Base-by-base conservation (phyloP, 2,888 invertebrate genomes). In the Scelioninae gen. 1 region DNA sequence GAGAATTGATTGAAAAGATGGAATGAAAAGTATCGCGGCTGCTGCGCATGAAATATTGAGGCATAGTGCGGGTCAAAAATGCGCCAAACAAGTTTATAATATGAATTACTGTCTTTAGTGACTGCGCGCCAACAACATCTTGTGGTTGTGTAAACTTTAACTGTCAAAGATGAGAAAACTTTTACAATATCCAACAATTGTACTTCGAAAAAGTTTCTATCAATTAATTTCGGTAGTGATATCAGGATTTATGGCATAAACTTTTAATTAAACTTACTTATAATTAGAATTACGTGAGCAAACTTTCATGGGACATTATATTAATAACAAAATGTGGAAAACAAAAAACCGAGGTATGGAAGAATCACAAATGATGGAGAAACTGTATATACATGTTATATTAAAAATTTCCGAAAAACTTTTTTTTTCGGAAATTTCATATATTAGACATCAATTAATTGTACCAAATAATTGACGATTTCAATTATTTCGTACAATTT, bases 91-190 rank as follows among this genome's bases (percentile, higher is more conserved):
- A 81, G 76, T 76, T 74, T 81, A 81, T 71, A 56, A 65, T 81
- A 56, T 69, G 63, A 81, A 81, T 81, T 76, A 81, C 75, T 65
- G 71, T 65, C 63, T 74, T 75, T 69, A 63, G 80, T 51, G 63
- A 63, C 56, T 56, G 63, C 63, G 65, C 62, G 10, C 55, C 68
- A 23, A 55, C 68, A 53, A 38, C 81, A 38, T 76, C 81, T 56
- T 71, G 75, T 71, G 71, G 75, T 71, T 76, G 69, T 81, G 55
- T 76, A 65, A 82, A 82, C 76, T 76, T 82, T 45, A 76, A 76
- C 81, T 82, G 81, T 82, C 81, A 82, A 82, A 82, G 81, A 82
- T 82, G 81, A 82, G 81, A 82, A 82, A 82, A 82, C 81, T 82
- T 82, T 76, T 82, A 82, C 81, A 82, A 82, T 82, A 82, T 82